These are phyloP conservation scores for Abrostola tripartita DNA, from an alignment of 2,888 invertebrate genomes.

Conservation along the genomic window DNA sequence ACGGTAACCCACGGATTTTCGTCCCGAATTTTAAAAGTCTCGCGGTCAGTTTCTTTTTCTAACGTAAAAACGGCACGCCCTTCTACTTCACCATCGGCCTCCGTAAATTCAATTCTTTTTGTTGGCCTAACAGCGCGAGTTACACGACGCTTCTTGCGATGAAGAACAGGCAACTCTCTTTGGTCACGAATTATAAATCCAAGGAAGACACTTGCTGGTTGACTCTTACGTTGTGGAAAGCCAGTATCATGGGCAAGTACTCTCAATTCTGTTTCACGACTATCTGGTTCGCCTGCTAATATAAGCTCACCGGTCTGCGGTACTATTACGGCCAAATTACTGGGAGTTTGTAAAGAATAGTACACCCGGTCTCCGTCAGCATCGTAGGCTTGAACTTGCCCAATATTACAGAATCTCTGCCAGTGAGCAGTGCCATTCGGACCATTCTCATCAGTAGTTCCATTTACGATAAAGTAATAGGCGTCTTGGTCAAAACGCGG, in stretches of 20 bases:
- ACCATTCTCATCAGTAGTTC: constrained; percentile 88
- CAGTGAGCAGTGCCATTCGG: constrained; percentile 90
- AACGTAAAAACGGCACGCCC: constrained; percentile 96
- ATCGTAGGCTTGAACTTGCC: constrained; percentile 95
- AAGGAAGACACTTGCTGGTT: constrained; percentile 92
- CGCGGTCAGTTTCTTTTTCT: constrained; percentile 97
- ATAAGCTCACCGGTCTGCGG: constrained; percentile 97
- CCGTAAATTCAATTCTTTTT: constrained; percentile 96
- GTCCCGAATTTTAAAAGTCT: constrained; percentile 97
- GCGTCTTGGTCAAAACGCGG: constrained; percentile 94
- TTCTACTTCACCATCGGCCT: constrained; percentile 96
- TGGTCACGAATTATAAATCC: constrained; percentile 90
- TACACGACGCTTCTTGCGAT: constrained; percentile 92
- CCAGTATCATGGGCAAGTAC: constrained; percentile 95
- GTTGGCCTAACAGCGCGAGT: constrained; percentile 98
- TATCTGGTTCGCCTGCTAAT: constrained; percentile 93
- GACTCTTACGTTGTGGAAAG: constrained; percentile 91
- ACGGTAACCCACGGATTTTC: constrained; percentile 98
- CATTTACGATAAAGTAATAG: constrained; percentile 93
- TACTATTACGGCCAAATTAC: constrained; percentile 95
- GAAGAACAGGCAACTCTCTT: constrained; percentile 90
- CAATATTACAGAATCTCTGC: constrained; percentile 94
- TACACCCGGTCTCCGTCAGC: constrained; percentile 97
- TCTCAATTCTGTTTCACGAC: constrained; percentile 90
- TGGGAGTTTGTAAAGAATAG: constrained; percentile 94